Evolutionary conservation across 2,888 invertebrate species (phyloP).

Genomic region (Chrysopilus asiliformis): DNA sequence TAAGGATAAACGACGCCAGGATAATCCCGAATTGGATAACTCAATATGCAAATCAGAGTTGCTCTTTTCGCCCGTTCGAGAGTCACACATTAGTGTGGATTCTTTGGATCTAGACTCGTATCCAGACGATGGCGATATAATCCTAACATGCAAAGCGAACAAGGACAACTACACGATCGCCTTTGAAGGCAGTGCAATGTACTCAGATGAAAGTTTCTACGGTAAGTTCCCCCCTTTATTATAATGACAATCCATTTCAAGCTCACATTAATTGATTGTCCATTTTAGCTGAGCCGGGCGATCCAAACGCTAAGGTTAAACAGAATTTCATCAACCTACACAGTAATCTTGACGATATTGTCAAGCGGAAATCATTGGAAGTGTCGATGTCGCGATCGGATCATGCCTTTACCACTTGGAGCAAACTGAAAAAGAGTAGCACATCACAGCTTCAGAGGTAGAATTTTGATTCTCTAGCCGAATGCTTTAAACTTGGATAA

Average conservation of each 20-base stretch:
- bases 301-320: slow-evolving; percentile 25
- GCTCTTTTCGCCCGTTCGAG: slow-evolving; percentile 80
- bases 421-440: slow-evolving; percentile 62
- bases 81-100: slow-evolving; percentile 71
- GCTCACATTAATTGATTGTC: not conserved
- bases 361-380: slow-evolving; percentile 41
- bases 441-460: slow-evolving; percentile 51
- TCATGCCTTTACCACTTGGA: slow-evolving; percentile 79
- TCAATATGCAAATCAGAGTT: slow-evolving; percentile 86
- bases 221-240: slow-evolving; percentile 22
- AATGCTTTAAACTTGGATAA: not conserved
- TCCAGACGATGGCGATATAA: slow-evolving; percentile 67
- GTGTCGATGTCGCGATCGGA: slow-evolving; percentile 79
- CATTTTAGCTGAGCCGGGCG: slow-evolving; percentile 28
- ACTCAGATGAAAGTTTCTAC: slow-evolving; percentile 73
- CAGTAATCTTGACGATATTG: slow-evolving; percentile 34
- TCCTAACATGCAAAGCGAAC: slow-evolving; percentile 82
- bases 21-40: slow-evolving; percentile 61
- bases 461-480: slow-evolving; percentile 12
- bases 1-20: slow-evolving; percentile 40
- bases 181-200: slow-evolving; percentile 80
- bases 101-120: slow-evolving; percentile 74
- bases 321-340: slow-evolving; percentile 34
- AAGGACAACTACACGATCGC: slow-evolving; percentile 93
- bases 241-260: not conserved